phyloP scores from a whole-genome alignment of 2,113 vertebrate genomes.

The Aramus guarauna region DNA sequence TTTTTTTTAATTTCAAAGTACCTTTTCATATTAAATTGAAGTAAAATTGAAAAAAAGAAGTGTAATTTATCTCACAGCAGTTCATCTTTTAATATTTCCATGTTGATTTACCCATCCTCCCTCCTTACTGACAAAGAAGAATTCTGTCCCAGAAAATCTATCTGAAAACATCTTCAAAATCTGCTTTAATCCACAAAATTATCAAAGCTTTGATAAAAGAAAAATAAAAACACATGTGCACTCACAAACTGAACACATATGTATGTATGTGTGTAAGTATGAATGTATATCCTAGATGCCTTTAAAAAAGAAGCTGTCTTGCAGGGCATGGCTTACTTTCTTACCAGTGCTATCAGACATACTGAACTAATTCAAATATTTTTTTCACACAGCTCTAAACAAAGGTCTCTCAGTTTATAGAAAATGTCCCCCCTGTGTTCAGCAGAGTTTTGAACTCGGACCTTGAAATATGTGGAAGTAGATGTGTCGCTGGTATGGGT shows the following conservation, averaged over 20 bases:
- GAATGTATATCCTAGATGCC: fast-evolving
- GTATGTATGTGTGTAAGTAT: background rate
- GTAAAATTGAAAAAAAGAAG: background rate
- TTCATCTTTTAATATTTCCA: background rate
- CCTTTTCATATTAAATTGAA: background rate
- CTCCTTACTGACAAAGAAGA: background rate
- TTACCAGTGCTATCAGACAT: background rate
- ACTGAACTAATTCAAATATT: background rate
- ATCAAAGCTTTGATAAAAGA: background rate
- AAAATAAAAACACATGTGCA: background rate
- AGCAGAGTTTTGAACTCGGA: background rate
- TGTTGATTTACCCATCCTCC: fast-evolving
- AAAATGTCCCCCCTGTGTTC: background rate
- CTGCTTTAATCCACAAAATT: background rate
- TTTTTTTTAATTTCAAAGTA: background rate
- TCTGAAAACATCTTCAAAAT: background rate
- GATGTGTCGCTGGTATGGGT: background rate
- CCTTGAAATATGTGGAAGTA: background rate
- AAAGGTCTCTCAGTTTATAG: background rate
- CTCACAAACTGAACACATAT: background rate
- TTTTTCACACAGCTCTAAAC: background rate
- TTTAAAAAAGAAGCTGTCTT: background rate
- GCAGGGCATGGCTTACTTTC: background rate
- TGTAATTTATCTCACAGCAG: background rate
- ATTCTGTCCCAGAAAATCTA: background rate